phyloP scores from a whole-genome alignment of 2,888 invertebrate species.

The Drosophila recens region DNA sequence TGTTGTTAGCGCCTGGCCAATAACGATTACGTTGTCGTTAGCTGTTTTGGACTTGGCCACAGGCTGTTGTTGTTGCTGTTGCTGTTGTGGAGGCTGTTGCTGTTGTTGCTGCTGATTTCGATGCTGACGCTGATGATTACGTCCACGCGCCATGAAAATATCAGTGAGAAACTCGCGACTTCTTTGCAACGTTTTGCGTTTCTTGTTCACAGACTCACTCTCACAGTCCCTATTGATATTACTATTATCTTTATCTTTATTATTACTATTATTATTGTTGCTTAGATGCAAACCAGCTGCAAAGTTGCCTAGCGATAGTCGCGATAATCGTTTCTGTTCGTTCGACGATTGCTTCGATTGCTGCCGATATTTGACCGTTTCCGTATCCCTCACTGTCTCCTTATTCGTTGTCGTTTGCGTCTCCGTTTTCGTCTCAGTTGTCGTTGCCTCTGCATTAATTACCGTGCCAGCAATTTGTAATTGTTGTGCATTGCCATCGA shows the following conservation, averaged over 20 bases:
- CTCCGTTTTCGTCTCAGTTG: background rate
- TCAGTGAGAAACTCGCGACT: slow-evolving; percentile 82
- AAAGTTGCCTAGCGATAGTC: slow-evolving; percentile 69
- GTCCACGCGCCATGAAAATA: slow-evolving; percentile 85
- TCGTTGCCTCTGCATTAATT: slow-evolving; percentile 57
- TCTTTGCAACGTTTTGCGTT: slow-evolving; percentile 75
- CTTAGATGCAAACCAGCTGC: slow-evolving; percentile 41
- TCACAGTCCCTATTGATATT: slow-evolving; percentile 9
- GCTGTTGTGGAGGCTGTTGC: slow-evolving; percentile 44
- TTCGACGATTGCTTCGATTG: slow-evolving; percentile 58
- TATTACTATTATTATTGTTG: slow-evolving; percentile 21
- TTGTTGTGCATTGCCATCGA: slow-evolving; percentile 50
- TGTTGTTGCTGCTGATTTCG: slow-evolving; percentile 63
- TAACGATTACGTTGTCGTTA: slow-evolving; percentile 59
- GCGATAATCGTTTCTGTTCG: slow-evolving; percentile 72
- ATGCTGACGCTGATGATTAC: slow-evolving; percentile 83
- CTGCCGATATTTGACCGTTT: slow-evolving; percentile 55
- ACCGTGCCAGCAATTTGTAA: slow-evolving; percentile 46
- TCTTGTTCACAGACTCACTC: slow-evolving; percentile 35
- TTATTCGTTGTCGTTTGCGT: slow-evolving; percentile 15
- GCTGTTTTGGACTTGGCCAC: slow-evolving; percentile 36
- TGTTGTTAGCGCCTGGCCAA: slow-evolving; percentile 41
- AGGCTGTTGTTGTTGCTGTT: slow-evolving; percentile 40
- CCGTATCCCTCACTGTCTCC: slow-evolving; percentile 6
- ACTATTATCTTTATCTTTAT: slow-evolving; percentile 10